Conservation (phyloP, 2,888 invertebrate genomes). For the Anodontia alba region DNA sequence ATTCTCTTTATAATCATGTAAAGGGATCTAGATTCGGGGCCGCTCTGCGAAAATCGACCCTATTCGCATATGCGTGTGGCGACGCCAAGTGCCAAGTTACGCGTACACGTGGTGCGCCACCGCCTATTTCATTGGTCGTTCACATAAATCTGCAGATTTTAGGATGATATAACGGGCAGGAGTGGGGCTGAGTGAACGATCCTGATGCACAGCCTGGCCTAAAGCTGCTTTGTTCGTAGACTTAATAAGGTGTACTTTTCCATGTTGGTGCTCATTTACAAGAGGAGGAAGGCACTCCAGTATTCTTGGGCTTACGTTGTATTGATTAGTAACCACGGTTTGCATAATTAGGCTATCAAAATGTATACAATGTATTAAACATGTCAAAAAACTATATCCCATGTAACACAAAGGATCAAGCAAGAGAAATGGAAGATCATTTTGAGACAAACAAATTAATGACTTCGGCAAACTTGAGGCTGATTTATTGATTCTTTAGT, state of each 20-base stretch:
- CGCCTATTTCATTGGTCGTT: too few species aligned
- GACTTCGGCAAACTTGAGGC: constrained; percentile 11
- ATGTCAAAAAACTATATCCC: constrained; percentile 59
- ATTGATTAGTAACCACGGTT: not conserved
- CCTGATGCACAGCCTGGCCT: too few species aligned
- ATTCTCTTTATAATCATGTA: constrained; percentile 18
- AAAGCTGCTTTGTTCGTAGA: too few species aligned
- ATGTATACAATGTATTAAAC: constrained; percentile 71
- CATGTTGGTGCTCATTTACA: too few species aligned
- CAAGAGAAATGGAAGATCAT: constrained; percentile 10
- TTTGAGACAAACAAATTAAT: constrained; percentile 18
- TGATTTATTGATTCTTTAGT: constrained; percentile 5
- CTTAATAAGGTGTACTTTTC: too few species aligned
- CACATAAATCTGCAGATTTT: too few species aligned
- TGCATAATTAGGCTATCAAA: constrained; percentile 70
- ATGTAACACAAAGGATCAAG: constrained; percentile 40
- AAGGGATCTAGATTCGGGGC: not conserved
- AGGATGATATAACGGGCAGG: too few species aligned
- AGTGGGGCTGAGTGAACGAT: too few species aligned
- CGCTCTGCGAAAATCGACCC: too few species aligned
- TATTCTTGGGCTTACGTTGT: constrained; percentile 2
- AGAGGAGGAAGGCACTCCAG: not conserved
- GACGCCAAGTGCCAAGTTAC: too few species aligned
- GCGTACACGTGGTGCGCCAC: too few species aligned
- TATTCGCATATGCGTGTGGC: too few species aligned